These are phyloP conservation scores for Tryphoninae sp. DNA, from an alignment of 2,888 invertebrate genomes.

Conservation along the genomic window DNA sequence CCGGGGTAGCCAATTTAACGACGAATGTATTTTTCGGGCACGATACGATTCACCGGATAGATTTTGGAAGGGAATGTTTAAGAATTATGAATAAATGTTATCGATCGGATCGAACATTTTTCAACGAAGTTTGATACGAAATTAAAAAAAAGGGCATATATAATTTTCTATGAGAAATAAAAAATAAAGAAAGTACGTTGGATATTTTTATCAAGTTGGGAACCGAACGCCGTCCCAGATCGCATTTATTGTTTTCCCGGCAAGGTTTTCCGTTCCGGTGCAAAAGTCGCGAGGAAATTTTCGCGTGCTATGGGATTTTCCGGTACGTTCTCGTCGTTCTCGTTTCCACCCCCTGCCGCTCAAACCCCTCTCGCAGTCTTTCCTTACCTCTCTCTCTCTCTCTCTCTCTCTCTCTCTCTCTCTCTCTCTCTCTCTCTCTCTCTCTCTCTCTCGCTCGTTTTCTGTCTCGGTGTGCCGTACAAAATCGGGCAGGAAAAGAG, in stretches of 20 bases:
- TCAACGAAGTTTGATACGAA: not conserved
- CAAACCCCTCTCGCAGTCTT: too few relatives aligned
- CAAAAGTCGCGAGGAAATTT: constrained; percentile 45
- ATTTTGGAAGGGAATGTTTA: too few relatives aligned
- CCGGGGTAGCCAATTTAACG: not conserved
- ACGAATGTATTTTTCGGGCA: not conserved
- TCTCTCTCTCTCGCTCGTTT: not conserved
- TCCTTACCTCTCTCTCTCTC: too few relatives aligned
- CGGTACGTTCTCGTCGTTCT: constrained; percentile 40
- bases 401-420: not conserved
- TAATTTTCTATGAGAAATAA: not conserved
- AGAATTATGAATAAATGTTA: too few relatives aligned
- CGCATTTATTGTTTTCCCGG: constrained; percentile 45
- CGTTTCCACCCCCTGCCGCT: not conserved
- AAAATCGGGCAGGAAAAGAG: constrained; percentile 43
- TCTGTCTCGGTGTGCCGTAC: constrained; percentile 38
- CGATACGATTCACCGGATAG: too few relatives aligned
- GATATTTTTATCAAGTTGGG: constrained; percentile 50
- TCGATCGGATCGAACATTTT: too few relatives aligned
- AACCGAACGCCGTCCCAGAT: constrained; percentile 31
- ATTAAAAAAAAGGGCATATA: not conserved
- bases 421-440: too few relatives aligned
- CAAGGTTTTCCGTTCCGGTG: constrained; percentile 33
- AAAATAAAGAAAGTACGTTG: constrained; percentile 3
- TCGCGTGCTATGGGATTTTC: constrained; percentile 44